phyloP scores from a whole-genome alignment of 2,888 invertebrate genomes.

The Luperina nickerlii region DNA sequence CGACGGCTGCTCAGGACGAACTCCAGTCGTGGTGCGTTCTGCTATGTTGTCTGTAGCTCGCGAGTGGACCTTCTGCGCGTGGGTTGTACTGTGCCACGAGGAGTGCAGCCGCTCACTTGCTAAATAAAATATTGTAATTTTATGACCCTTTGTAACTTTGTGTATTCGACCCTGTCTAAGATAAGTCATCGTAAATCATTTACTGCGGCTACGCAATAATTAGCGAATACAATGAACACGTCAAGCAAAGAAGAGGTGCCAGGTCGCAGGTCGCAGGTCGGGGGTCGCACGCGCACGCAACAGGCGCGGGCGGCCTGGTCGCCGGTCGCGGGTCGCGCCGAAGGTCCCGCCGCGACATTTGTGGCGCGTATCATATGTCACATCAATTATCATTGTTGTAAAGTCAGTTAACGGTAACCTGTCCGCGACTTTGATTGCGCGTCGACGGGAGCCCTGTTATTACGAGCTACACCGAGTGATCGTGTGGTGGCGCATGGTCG shows the following conservation, averaged over 20 bases:
- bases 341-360: constrained; percentile 25
- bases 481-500: background rate
- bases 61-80: background rate
- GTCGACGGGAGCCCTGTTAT: background rate
- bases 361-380: constrained; percentile 28
- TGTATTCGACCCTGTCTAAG: constrained; percentile 45
- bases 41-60: background rate
- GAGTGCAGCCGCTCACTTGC: constrained; percentile 3
- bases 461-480: background rate
- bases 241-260: constrained; percentile 12
- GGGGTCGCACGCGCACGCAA: constrained; percentile 21
- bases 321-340: background rate
- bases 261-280: constrained; percentile 41
- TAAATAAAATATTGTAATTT: constrained; percentile 48
- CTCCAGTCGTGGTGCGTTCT: background rate
- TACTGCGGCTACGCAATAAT: constrained; percentile 51
- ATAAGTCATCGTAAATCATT: constrained; percentile 45
- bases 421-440: constrained; percentile 1
- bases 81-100: background rate
- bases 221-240: constrained; percentile 55
- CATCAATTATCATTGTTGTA: constrained; percentile 39
- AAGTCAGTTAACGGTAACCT: constrained; percentile 1
- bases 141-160: constrained; percentile 51
- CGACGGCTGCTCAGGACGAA: background rate
- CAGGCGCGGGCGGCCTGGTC: background rate